Base-by-base conservation (phyloP, 1,140 invertebrate genomes). In the Eueides isabella region DNA sequence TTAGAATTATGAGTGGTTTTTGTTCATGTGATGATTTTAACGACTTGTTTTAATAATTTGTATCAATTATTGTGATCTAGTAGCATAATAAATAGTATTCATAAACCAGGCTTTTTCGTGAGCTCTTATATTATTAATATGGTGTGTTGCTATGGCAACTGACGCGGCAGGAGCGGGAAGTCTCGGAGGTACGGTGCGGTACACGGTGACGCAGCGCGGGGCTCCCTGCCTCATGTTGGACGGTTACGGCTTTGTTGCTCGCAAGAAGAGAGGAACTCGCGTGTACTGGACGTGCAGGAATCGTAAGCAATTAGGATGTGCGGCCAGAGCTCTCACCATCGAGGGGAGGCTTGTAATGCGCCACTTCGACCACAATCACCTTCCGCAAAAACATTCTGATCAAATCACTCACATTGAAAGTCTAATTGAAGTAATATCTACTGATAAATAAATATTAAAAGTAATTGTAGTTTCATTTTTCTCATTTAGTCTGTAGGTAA, bases 201-300 rank as follows among this genome's bases (percentile, higher is more conserved):
- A 91, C 67, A 80, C 88, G 63, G 79, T 90, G 80, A 93, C 91
- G 41, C 81, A 86, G 67, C 85, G 91, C 5, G 91, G 91, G 11
- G 91, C 90, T 2, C 85, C 86, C 6, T 85, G 89, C 61, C 82
- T 93, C 44, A 31, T 91, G 70, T 55, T 93, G 65, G 85, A 85
- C 70, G 91, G 88, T 0, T 84, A 80, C 67, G 84, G 81, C 26
- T 92, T 78, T 77, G 85, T 91, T 67, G 89, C 86, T 7, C 84
- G 88, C 23, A 92, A 92, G 82, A 82, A 84, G 16, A 85, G 91
- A 23, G 89, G 88, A 35, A 48, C 79, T 7, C 85, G 88, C 38
- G 89, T 93, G 4, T 93, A 93, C 75, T 93, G 91, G 91, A 86
- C 83, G 30, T 93, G 91, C 70, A 80, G 85, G 30, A 75, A 76